Evolutionary conservation across 1,140 invertebrate genomes (phyloP), one percentile per base, ranked within the genome.

Genomic region (Ditylenchus dipsaci): DNA sequence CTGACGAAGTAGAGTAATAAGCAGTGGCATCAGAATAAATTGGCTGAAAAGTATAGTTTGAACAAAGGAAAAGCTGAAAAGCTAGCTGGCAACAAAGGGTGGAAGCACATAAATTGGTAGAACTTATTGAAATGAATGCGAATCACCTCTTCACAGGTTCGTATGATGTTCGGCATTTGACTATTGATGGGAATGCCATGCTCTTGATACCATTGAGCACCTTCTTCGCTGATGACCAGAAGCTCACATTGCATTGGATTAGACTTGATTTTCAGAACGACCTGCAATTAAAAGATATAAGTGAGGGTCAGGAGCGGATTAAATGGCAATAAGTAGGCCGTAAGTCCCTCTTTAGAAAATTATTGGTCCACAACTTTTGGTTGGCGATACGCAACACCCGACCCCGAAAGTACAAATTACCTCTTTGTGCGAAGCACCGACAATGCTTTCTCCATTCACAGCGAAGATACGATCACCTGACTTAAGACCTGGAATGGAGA

Each of bases 381-480:
- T n/a, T n/a, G n/a, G n/a, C n/a, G n/a, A n/a, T n/a, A n/a, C n/a
- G n/a, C n/a, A n/a, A n/a, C n/a, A n/a, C n/a, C n/a, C n/a, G n/a
- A n/a, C n/a, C n/a, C n/a, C n/a, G n/a, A n/a, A n/a, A n/a, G n/a
- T n/a, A n/a, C n/a, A 87, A 38, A 38, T 38, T 38, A 38, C 87
- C 84, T 95, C 91, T 82, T 93, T 92, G 85, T 97, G 93, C 63
- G 91, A 93, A 85, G 96, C 93, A 78, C 90, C 91, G 8, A 88
- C 87, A 78, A 97, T 95, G 84, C 91, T 90, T 69, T 90, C 89
- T 63, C 91, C 91, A 85, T 95, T 95, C 53, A 95, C 92, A 0
- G 70, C 76, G 60, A 97, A 87, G 79, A 97, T 96, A 47, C 91
- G 88, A 84, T 97, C 94, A 23, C 91, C 91, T 83, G 91, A 89